Percentiles rank a stretch among this genome's conserved stretches.
Evolutionary conservation across 2,113 vertebrate genomes (phyloP).

Genomic region (Sorex fumeus): DNA sequence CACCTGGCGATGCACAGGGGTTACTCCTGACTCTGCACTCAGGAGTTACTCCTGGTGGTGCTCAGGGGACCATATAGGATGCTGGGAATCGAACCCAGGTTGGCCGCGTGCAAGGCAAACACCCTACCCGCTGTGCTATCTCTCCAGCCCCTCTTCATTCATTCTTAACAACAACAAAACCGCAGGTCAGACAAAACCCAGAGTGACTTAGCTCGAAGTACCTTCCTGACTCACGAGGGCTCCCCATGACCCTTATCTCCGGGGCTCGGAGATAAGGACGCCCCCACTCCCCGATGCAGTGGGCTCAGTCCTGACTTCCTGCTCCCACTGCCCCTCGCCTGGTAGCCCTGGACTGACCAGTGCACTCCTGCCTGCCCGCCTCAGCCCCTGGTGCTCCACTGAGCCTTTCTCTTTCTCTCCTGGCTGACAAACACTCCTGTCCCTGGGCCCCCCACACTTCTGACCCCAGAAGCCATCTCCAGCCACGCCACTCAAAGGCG

Average conservation of each 20-base stretch:
- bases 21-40: no score
- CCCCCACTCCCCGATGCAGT: no score
- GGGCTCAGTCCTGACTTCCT: no score
- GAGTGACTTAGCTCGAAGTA: slow-evolving; percentile 9
- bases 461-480: not conserved
- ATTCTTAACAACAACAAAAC: not conserved
- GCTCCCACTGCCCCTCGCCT: no score
- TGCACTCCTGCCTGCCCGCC: not conserved
- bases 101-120: no score
- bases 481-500: not conserved
- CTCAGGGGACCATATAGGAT: no score
- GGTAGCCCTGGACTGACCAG: not conserved
- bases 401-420: not conserved
- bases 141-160: not conserved
- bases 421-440: not conserved
- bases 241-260: slow-evolving; percentile 3
- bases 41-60: no score
- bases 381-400: not conserved
- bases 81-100: no score
- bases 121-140: no score
- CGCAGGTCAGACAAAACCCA: slow-evolving; percentile 47
- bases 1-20: no score
- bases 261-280: no score
- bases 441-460: not conserved
- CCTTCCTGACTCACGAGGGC: slow-evolving; percentile 37